Evolutionary conservation across 2,797 vertebrate genomes (phyloP).

Genomic region (Vespertilio murinus): DNA sequence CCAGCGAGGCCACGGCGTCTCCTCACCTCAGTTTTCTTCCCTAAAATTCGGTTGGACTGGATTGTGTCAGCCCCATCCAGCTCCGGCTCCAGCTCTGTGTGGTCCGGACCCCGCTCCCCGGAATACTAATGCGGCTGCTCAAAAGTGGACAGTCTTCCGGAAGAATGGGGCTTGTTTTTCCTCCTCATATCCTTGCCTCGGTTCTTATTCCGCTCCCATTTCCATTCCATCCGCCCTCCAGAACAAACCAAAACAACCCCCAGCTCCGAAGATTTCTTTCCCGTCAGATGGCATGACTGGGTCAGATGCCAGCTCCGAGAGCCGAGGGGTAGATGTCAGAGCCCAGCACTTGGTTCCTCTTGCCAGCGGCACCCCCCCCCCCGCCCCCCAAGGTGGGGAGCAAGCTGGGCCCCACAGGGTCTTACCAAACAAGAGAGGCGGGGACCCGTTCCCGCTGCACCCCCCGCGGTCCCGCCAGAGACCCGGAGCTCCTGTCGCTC

Average conservation of each 20-base stretch:
- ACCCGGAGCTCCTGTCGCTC: rapidly evolving
- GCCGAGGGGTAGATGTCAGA: neutral
- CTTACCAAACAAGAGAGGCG: rapidly evolving
- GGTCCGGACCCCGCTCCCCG: slow-evolving; percentile 29
- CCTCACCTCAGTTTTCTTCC: neutral
- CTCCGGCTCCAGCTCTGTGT: slow-evolving; percentile 54
- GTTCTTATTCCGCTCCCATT: slow-evolving; percentile 56
- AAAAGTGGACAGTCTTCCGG: slow-evolving; percentile 17
- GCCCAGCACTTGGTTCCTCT: neutral
- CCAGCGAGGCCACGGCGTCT: neutral
- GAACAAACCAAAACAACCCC: slow-evolving; percentile 45
- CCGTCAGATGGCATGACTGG: neutral
- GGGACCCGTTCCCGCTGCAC: slow-evolving; percentile 39
- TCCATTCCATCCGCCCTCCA: slow-evolving; percentile 56
- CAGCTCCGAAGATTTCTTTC: neutral
- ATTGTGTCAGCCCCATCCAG: neutral
- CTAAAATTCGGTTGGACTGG: neutral
- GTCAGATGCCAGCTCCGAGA: neutral
- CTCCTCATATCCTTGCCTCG: neutral
- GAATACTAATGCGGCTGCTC: slow-evolving; percentile 60
- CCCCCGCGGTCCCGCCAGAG: neutral
- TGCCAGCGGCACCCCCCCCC: neutral
- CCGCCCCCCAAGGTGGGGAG: slow-evolving; percentile 21
- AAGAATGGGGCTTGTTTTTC: slow-evolving; percentile 62
- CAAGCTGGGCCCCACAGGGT: neutral